These are phyloP conservation scores for Drosophila neocordata DNA, from an alignment of 1,140 invertebrate genomes.

Conservation along the genomic window DNA sequence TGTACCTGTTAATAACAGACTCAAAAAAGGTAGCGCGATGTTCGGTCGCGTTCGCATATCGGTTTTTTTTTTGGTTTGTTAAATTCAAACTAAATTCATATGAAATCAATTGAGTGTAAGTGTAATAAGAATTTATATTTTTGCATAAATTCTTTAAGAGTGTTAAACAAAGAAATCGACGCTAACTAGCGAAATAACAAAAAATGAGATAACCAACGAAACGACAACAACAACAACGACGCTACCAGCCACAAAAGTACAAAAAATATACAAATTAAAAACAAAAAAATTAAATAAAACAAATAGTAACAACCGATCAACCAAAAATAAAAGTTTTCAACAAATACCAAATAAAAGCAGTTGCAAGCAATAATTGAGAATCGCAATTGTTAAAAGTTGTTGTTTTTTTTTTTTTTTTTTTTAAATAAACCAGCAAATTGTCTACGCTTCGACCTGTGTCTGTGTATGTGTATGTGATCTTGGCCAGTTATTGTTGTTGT, in stretches of 20 bases:
- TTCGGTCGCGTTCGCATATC: not conserved
- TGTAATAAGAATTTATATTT: not conserved
- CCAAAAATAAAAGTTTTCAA: not conserved
- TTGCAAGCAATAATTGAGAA: not conserved
- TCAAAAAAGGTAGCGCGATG: not conserved
- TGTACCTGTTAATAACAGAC: not conserved
- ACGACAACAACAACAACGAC: conserved; percentile 12
- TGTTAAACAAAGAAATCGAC: conserved; percentile 34
- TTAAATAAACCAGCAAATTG: conserved; percentile 11
- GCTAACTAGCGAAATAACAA: conserved; percentile 44
- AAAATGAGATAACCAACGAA: conserved; percentile 32
- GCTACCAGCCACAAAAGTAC: not conserved
- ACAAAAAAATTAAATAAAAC: no score
- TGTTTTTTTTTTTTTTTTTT: conserved; percentile 23
- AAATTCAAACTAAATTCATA: conserved; percentile 11
- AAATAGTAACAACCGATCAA: not conserved
- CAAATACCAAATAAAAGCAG: not conserved
- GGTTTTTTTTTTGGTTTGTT: conserved; percentile 19
- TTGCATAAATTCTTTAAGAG: conserved; percentile 12
- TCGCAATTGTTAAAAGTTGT: conserved; percentile 11
- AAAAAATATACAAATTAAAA: no score
- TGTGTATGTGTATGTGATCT: conserved; percentile 49
- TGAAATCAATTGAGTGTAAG: not conserved
- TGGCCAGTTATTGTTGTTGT: conserved; percentile 55
- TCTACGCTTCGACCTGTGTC: conserved; percentile 40